phyloP scores from a whole-genome alignment of 2,113 vertebrate species.

The Elachura formosa region DNA sequence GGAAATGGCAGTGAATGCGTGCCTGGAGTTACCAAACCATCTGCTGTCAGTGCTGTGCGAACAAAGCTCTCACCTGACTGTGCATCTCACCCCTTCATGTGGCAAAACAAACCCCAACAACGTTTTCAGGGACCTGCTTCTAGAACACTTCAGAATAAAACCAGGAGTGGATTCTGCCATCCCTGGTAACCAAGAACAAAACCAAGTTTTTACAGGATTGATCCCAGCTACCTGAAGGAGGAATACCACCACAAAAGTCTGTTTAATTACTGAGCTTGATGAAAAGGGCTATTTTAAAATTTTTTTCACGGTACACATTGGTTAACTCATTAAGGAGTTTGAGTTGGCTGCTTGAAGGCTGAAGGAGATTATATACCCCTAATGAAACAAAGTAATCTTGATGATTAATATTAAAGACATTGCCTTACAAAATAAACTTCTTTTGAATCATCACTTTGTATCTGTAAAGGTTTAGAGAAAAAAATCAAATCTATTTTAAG shows the following conservation, averaged over 20 bases:
- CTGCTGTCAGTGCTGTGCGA: neutral
- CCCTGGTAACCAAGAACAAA: neutral
- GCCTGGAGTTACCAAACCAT: neutral
- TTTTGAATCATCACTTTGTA: neutral
- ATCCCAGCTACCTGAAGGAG: neutral
- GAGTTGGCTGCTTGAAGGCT: neutral
- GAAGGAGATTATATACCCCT: neutral
- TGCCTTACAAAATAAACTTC: neutral
- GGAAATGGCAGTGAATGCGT: neutral
- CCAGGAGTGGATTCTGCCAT: neutral
- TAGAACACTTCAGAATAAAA: neutral
- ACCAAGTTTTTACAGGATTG: neutral
- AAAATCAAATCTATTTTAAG: neutral
- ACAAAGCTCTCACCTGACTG: neutral
- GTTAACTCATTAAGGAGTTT: neutral
- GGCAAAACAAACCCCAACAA: neutral
- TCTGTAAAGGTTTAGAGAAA: neutral
- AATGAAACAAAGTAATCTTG: neutral
- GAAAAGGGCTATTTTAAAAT: neutral
- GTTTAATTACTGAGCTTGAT: neutral
- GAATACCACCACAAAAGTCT: neutral
- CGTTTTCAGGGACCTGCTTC: fast-evolving
- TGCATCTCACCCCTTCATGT: neutral
- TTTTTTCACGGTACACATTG: neutral
- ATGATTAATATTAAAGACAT: neutral